Conservation (phyloP, 2,113 vertebrate genomes). For the Salvator merianae region DNA sequence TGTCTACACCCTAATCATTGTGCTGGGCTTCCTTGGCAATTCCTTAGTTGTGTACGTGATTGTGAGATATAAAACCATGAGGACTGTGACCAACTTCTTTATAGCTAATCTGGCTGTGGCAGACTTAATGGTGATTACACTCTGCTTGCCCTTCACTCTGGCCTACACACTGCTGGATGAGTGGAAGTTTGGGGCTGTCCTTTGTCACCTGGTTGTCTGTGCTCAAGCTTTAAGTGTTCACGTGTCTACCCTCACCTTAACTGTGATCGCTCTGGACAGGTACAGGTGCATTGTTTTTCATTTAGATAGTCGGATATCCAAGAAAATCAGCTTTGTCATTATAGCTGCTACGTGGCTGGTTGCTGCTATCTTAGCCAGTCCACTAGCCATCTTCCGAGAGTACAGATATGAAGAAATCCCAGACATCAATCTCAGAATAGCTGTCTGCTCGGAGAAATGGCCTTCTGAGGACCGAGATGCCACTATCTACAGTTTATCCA, state of each 20-base stretch:
- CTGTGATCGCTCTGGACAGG: conserved; percentile 89
- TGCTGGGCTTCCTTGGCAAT: conserved; percentile 88
- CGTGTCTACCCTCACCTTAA: conserved; percentile 88
- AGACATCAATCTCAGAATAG: conserved; percentile 83
- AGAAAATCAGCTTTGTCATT: conserved; percentile 82
- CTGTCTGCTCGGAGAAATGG: conserved; percentile 92
- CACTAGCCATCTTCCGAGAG: conserved; percentile 90
- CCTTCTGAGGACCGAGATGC: conserved; percentile 83
- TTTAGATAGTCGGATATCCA: conserved; percentile 85
- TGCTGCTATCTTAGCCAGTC: conserved; percentile 84
- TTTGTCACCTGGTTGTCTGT: conserved; percentile 90
- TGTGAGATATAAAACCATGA: conserved; percentile 88
- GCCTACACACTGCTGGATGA: conserved; percentile 88
- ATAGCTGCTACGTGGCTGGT: conserved; percentile 84
- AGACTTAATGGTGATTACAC: conserved; percentile 88
- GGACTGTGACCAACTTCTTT: conserved; percentile 93
- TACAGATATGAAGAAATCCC: conserved; percentile 86
- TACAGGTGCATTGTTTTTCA: conserved; percentile 92
- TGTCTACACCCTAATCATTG: conserved; percentile 88
- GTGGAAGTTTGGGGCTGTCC: conserved; percentile 89
- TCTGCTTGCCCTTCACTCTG: conserved; percentile 90
- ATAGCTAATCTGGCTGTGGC: conserved; percentile 92
- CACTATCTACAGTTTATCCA: conserved; percentile 91
- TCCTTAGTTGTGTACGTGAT: conserved; percentile 89
- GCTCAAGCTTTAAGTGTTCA: conserved; percentile 90